These are phyloP conservation scores for Rotaria socialis DNA, from an alignment of 2,888 invertebrate genomes.

Conservation along the genomic window DNA sequence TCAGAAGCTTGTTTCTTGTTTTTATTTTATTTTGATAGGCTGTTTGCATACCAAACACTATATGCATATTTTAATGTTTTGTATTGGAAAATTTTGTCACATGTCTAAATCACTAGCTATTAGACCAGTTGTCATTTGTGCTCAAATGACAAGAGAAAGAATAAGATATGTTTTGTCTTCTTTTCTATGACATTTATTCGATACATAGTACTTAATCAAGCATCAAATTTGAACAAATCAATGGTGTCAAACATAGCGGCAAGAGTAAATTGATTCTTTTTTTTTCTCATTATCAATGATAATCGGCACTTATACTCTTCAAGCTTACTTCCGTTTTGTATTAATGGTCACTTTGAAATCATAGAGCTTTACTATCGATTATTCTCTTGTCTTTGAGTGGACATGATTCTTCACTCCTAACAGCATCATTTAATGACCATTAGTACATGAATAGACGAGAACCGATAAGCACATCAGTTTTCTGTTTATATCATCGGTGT, in stretches of 20 bases:
- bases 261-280: background rate
- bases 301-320: constrained; percentile 5
- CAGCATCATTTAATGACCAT: background rate
- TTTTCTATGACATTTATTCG: too few relatives aligned
- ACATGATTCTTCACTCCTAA: background rate
- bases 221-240: constrained; percentile 1
- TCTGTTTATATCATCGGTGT: background rate
- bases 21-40: too few relatives aligned
- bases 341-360: background rate
- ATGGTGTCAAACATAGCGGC: background rate
- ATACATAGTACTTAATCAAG: background rate
- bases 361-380: background rate
- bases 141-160: too few relatives aligned
- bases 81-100: too few relatives aligned
- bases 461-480: background rate
- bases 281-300: background rate
- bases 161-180: too few relatives aligned
- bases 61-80: too few relatives aligned
- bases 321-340: background rate
- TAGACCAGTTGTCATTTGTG: too few relatives aligned
- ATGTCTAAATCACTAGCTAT: too few relatives aligned
- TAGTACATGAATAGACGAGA: too few relatives aligned
- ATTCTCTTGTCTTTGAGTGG: background rate
- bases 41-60: too few relatives aligned
- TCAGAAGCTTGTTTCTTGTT: background rate